A percentile compares a stretch with the other conserved stretches of the same genome.
phyloP scores from a whole-genome alignment of 2,888 invertebrate species.

The Sphecodes monilicornis region DNA sequence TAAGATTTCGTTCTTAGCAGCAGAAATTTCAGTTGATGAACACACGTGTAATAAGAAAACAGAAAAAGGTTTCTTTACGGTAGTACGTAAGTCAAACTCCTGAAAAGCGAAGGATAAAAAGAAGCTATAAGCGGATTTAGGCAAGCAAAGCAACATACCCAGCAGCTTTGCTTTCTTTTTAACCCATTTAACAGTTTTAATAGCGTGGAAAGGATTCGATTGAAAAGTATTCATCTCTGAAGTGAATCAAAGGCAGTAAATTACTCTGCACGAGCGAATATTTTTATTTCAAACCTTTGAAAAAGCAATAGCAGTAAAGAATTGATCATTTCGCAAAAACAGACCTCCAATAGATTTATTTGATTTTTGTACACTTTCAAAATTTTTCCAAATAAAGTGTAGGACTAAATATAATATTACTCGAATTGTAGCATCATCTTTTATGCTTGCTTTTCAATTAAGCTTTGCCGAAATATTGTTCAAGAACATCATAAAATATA shows the following conservation, averaged over 20 bases:
- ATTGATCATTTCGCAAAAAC: neutral
- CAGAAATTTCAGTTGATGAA: neutral
- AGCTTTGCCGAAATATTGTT: neutral
- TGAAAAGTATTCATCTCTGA: neutral
- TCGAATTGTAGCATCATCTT: too few relatives aligned
- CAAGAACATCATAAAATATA: neutral
- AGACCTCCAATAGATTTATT: neutral
- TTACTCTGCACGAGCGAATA: neutral
- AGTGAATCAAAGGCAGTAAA: neutral
- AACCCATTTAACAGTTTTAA: neutral
- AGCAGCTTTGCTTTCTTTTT: neutral
- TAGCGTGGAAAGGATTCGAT: neutral
- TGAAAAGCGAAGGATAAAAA: neutral
- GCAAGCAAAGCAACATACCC: neutral
- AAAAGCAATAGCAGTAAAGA: neutral
- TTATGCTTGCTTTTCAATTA: too few relatives aligned
- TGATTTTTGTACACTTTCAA: neutral
- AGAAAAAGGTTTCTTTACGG: neutral
- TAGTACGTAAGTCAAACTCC: neutral
- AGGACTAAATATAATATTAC: neutral
- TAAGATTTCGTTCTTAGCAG: neutral
- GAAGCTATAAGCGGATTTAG: neutral
- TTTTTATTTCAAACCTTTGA: neutral
- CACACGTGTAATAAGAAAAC: slow-evolving; percentile 1
- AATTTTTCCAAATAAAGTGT: neutral